Evolutionary conservation across 2,888 invertebrate genomes (phyloP).

Genomic region (Blomia tropicalis): DNA sequence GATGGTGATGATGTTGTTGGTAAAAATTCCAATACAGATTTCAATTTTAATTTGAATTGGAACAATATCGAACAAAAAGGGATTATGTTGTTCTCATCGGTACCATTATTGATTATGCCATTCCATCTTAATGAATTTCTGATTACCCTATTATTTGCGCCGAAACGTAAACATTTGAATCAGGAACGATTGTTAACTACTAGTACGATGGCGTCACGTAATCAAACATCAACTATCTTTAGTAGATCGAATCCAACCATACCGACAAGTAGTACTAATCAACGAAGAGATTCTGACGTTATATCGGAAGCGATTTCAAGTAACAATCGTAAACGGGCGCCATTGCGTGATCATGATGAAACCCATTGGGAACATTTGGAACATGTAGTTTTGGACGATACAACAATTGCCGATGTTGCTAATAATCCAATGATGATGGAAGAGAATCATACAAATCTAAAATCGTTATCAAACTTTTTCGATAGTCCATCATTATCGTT

Average conservation of each 20-base stretch:
- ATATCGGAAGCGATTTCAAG: too few relatives aligned
- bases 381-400: neutral
- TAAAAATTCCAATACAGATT: neutral
- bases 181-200: neutral
- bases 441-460: neutral
- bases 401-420: neutral
- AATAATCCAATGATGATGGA: neutral
- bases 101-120: conserved; percentile 3
- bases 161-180: neutral
- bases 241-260: too few relatives aligned
- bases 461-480: neutral
- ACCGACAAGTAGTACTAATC: neutral
- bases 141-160: neutral
- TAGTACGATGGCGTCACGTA: neutral
- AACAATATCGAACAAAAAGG: too few relatives aligned
- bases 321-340: too few relatives aligned
- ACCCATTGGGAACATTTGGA: neutral
- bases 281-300: neutral
- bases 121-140: conserved; percentile 8
- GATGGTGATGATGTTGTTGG: neutral
- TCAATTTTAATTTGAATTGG: neutral
- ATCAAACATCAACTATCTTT: neutral
- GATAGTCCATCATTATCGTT: neutral
- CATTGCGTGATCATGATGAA: neutral
- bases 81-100: neutral